Conservation (phyloP, 2,888 invertebrate species). For the Lasioglossum marginatum region DNA sequence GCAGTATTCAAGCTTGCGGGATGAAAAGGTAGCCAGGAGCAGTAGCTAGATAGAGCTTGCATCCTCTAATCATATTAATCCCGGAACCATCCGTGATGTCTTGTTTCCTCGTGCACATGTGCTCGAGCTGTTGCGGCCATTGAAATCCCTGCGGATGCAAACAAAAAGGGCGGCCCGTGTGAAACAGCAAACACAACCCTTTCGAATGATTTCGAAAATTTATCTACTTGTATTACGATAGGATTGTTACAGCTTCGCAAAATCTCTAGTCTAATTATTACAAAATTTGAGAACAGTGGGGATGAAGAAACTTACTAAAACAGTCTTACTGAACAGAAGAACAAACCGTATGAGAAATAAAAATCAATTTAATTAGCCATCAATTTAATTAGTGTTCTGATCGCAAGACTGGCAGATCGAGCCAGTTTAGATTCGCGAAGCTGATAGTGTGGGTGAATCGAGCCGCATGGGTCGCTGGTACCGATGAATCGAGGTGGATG, state of each 20-base stretch:
- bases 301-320: too few species aligned
- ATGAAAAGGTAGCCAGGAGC: conserved; percentile 6
- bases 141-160: background rate
- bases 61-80: background rate
- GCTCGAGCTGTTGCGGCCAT: conserved; percentile 2
- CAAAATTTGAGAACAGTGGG: too few species aligned
- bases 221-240: too few species aligned
- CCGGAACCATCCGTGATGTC: background rate
- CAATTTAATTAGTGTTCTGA: too few species aligned
- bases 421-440: background rate
- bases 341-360: too few species aligned
- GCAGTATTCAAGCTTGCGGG: background rate
- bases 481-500: background rate
- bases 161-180: background rate
- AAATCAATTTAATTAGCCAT: too few species aligned
- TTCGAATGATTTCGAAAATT: too few species aligned
- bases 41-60: background rate
- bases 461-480: conserved; percentile 9
- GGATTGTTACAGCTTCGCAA: too few species aligned
- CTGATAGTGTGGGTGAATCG: background rate
- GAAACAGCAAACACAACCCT: background rate
- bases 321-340: too few species aligned
- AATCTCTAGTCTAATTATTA: too few species aligned
- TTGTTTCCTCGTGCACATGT: background rate
- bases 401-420: background rate